These are phyloP conservation scores for Thymelicus sylvestris DNA, from an alignment of 2,888 invertebrate species.

Conservation along the genomic window DNA sequence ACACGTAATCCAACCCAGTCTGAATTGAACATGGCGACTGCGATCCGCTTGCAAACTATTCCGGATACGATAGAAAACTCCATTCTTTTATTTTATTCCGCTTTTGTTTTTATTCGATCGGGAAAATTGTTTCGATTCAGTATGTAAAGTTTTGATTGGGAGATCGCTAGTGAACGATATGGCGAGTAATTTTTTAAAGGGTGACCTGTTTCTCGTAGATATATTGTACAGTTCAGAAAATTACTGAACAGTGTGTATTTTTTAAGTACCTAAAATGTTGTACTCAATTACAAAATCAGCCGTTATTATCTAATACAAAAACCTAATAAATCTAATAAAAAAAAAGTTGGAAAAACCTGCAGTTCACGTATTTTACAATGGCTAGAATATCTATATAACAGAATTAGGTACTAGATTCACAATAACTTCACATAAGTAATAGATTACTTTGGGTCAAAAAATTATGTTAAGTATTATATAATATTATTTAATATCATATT, in stretches of 20 bases:
- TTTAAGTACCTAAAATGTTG: not conserved
- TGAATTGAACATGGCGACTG: constrained; percentile 75
- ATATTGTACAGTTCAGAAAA: constrained; percentile 6
- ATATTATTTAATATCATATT: no score
- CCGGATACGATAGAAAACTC: constrained; percentile 77
- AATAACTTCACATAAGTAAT: no score
- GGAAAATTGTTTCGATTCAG: constrained; percentile 68
- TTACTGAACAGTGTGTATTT: not conserved
- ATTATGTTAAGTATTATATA: no score
- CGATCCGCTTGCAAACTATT: constrained; percentile 78
- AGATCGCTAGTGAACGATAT: constrained; percentile 44
- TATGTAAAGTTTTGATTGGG: constrained; percentile 55
- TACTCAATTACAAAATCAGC: not conserved
- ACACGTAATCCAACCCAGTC: constrained; percentile 61
- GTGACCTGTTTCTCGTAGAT: constrained; percentile 1
- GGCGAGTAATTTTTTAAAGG: constrained; percentile 28
- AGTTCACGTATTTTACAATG: no score
- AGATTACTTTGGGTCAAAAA: no score
- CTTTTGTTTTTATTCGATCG: constrained; percentile 74
- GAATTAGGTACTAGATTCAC: no score
- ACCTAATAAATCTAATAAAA: no score
- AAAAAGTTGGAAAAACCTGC: no score
- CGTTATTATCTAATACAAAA: not conserved
- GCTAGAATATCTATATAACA: no score
- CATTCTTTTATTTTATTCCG: constrained; percentile 76